phyloP scores from a whole-genome alignment of 2,113 vertebrate genomes.

The Percopsis transmontana region DNA sequence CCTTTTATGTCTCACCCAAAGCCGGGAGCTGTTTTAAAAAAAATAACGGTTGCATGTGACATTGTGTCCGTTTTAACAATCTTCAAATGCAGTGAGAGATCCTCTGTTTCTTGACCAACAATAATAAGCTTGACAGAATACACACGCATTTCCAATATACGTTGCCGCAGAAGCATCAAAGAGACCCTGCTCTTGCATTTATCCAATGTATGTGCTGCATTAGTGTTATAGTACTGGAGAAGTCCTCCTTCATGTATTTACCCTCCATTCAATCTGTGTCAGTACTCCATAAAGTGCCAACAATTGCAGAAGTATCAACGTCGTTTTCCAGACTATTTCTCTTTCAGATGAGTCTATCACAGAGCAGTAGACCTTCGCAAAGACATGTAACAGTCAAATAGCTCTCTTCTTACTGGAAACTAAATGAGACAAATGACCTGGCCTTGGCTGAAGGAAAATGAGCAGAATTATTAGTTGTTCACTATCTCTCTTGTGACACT shows the following conservation, averaged over 20 bases:
- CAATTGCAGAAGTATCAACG: no score
- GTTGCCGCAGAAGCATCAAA: no score
- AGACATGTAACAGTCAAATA: background rate
- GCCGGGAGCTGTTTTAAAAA: conserved; percentile 32
- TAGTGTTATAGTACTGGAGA: conserved; percentile 4
- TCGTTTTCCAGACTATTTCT: no score
- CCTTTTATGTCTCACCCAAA: conserved; percentile 59
- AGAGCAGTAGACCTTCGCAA: background rate
- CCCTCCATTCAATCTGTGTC: conserved; percentile 16
- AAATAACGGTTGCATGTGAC: conserved; percentile 37
- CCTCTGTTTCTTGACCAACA: conserved; percentile 32
- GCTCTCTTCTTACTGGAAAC: background rate
- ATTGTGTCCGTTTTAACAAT: conserved; percentile 67
- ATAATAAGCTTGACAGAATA: conserved; percentile 11
- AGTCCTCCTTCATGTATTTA: background rate
- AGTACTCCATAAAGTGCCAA: no score
- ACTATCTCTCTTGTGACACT: no score
- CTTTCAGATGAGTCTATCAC: background rate
- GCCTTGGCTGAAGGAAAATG: background rate
- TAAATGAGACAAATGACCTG: background rate
- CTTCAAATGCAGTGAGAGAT: conserved; percentile 42
- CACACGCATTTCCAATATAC: background rate
- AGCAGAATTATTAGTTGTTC: no score
- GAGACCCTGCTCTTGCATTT: background rate
- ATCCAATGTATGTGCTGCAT: background rate